Conservation (phyloP, 2,113 vertebrate genomes). For the Laticauda laticaudata region DNA sequence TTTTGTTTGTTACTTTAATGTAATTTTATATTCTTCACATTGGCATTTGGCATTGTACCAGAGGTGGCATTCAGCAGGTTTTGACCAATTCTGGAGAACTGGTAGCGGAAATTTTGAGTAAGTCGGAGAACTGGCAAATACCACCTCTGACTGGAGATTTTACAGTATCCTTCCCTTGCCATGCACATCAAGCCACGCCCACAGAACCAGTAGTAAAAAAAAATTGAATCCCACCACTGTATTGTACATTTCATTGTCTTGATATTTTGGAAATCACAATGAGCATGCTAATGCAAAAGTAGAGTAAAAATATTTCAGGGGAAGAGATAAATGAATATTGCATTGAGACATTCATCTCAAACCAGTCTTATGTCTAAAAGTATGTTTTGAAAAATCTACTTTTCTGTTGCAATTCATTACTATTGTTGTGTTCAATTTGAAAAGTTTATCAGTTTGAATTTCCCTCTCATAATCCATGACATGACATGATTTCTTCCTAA, state of each 20-base stretch:
- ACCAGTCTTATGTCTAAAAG: neutral
- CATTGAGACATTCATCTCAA: neutral
- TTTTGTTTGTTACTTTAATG: too few relatives aligned
- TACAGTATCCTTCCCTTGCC: too few relatives aligned
- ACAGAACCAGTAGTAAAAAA: too few relatives aligned
- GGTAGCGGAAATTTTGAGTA: too few relatives aligned
- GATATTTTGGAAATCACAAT: neutral
- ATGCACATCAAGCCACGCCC: too few relatives aligned
- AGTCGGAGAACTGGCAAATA: too few relatives aligned
- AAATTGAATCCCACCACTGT: too few relatives aligned
- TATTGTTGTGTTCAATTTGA: neutral
- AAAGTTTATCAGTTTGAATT: neutral
- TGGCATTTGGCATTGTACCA: too few relatives aligned
- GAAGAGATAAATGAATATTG: neutral
- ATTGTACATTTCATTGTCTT: neutral
- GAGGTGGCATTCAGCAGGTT: too few relatives aligned
- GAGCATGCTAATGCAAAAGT: neutral
- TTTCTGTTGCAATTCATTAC: neutral
- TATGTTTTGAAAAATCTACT: neutral
- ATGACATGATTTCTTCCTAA: neutral
- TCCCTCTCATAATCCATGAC: neutral
- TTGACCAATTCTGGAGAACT: too few relatives aligned
- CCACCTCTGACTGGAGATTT: too few relatives aligned
- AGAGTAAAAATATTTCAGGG: neutral
- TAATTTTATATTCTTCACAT: too few relatives aligned